A percentile compares a stretch with the other conserved stretches of the same genome.
Conservation (phyloP, 1,140 invertebrate species). For the Rhopalosiphum padi region DNA sequence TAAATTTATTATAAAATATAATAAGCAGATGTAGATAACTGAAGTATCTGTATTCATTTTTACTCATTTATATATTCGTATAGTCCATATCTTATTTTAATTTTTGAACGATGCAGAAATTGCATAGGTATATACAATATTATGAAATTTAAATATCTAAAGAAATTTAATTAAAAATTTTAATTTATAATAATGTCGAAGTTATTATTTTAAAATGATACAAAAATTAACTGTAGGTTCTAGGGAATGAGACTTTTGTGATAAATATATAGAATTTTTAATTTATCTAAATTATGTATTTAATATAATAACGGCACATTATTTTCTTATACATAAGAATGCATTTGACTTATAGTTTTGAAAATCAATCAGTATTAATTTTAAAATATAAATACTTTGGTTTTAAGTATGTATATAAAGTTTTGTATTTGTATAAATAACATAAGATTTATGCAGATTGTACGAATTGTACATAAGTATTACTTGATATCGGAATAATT, state of each 20-base stretch:
- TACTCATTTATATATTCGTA: not conserved
- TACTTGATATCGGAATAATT: conserved; percentile 57
- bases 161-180: not conserved
- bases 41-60: too few species aligned
- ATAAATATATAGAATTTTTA: not conserved
- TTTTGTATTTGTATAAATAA: not conserved
- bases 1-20: too few species aligned
- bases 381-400: not conserved
- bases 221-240: not conserved
- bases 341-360: not conserved
- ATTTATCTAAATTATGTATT: not conserved
- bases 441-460: conserved; percentile 22
- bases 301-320: not conserved
- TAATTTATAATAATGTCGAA: not conserved
- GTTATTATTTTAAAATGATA: not conserved
- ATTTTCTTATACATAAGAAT: not conserved
- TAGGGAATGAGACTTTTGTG: not conserved
- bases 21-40: too few species aligned
- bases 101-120: not conserved
- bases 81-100: not conserved
- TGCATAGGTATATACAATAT: not conserved
- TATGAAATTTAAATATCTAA: not conserved
- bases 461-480: conserved; percentile 34
- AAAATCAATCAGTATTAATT: not conserved
- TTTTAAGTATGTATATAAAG: not conserved